These are phyloP conservation scores for Corbicula japonica DNA, from an alignment of 2,888 invertebrate species.

Conservation along the genomic window DNA sequence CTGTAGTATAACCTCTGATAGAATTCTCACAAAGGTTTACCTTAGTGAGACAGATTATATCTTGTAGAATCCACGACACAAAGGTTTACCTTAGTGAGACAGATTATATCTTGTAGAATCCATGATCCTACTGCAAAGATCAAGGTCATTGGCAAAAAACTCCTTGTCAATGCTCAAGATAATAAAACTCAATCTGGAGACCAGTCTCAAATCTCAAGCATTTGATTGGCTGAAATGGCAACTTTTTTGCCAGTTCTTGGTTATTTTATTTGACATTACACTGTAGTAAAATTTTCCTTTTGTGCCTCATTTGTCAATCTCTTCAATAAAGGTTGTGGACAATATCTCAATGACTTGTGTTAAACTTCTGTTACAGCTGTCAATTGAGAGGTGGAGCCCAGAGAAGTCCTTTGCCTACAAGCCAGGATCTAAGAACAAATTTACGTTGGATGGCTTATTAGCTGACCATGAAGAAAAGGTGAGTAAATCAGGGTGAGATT, in stretches of 20 bases:
- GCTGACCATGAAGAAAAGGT: conserved; percentile 34
- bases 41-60: too few species aligned
- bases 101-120: too few species aligned
- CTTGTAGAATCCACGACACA: too few species aligned
- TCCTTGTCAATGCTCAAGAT: too few species aligned
- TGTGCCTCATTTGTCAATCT: neutral
- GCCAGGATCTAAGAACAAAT: neutral
- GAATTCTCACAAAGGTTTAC: too few species aligned
- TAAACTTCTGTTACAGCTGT: neutral
- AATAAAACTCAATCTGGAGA: too few species aligned
- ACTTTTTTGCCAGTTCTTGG: neutral
- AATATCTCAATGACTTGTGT: neutral
- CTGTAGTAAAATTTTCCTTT: neutral
- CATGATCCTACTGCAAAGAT: too few species aligned
- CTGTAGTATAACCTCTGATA: too few species aligned
- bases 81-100: too few species aligned
- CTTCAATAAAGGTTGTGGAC: neutral
- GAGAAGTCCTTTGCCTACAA: too few species aligned
- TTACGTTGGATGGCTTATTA: conserved; percentile 23
- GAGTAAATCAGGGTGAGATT: neutral
- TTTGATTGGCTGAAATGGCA: neutral
- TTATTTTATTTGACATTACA: neutral
- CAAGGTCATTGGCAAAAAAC: too few species aligned
- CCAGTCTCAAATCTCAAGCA: neutral
- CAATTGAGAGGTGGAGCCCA: conserved; percentile 1